These are phyloP conservation scores for Catagonus wagneri DNA, from an alignment of 2,113 vertebrate genomes.

Conservation along the genomic window DNA sequence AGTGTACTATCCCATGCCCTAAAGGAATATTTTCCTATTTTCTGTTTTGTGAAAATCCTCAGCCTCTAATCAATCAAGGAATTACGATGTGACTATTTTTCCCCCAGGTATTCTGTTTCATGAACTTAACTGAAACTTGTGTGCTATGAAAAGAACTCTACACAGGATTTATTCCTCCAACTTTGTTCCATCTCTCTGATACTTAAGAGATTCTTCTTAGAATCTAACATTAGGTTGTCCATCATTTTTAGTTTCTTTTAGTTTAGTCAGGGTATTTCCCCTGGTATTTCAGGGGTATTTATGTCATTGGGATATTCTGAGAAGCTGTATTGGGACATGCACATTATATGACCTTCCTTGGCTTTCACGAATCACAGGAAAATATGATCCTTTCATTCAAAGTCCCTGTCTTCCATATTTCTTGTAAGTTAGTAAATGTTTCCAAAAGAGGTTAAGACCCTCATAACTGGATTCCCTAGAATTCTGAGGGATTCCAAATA, in stretches of 20 bases:
- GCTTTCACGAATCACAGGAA: constrained; percentile 29
- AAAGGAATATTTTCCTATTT: not conserved
- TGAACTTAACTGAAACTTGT: constrained; percentile 24
- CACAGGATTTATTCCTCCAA: not conserved
- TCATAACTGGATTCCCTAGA: not conserved
- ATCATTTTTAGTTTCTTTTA: not conserved
- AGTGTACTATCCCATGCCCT: not conserved
- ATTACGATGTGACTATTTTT: not conserved
- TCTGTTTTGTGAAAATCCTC: constrained; percentile 20
- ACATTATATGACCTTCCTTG: not conserved
- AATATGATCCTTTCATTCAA: constrained; percentile 12
- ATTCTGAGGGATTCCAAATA: not conserved
- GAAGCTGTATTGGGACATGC: not conserved
- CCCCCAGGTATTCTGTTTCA: not conserved
- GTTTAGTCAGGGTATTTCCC: not conserved
- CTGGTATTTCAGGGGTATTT: not conserved
- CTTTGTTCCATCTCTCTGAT: not conserved
- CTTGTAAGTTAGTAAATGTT: not conserved
- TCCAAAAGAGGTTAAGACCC: not conserved
- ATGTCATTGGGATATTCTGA: not conserved
- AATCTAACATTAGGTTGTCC: not conserved
- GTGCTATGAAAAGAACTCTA: not conserved
- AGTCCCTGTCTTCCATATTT: not conserved
- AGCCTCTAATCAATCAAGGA: not conserved
- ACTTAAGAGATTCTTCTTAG: not conserved